These are phyloP conservation scores for Myopa testacea DNA, from an alignment of 2,888 invertebrate genomes.

Conservation along the genomic window DNA sequence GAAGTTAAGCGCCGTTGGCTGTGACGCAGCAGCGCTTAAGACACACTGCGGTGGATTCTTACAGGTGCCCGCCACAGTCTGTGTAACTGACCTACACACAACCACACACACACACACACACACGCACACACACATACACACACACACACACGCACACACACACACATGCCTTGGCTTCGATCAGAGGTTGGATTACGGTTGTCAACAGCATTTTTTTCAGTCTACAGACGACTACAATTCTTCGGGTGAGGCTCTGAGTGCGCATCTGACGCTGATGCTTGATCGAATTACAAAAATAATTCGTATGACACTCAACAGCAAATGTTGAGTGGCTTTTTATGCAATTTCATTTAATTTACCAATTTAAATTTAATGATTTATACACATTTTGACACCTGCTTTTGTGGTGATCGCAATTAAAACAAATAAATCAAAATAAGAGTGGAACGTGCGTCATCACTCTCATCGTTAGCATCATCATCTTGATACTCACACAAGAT, in stretches of 20 bases:
- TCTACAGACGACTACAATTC: not conserved
- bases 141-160: not conserved
- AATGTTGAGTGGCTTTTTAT: not conserved
- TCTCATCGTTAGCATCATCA: too few species aligned
- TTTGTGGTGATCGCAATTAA: not conserved
- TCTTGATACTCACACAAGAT: too few species aligned
- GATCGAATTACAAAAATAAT: conserved; percentile 23
- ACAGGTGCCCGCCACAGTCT: not conserved
- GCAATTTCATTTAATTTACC: not conserved
- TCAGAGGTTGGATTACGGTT: conserved; percentile 1
- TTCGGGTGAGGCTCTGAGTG: not conserved
- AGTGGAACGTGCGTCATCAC: too few species aligned
- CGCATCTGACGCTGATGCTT: not conserved
- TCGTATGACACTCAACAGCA: not conserved
- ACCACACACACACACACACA: not conserved
- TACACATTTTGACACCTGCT: not conserved
- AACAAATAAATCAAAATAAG: too few species aligned
- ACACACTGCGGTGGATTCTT: conserved; percentile 8
- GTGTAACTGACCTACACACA: not conserved
- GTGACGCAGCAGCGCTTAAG: conserved; percentile 12
- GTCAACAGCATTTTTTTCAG: conserved; percentile 9
- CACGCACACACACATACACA: not conserved
- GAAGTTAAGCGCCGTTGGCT: not conserved
- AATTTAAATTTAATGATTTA: not conserved
- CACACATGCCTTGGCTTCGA: not conserved